A percentile compares a stretch with the other conserved stretches of the same genome.
Conservation (phyloP, 2,888 invertebrate genomes). For the Drosophila anomelani region DNA sequence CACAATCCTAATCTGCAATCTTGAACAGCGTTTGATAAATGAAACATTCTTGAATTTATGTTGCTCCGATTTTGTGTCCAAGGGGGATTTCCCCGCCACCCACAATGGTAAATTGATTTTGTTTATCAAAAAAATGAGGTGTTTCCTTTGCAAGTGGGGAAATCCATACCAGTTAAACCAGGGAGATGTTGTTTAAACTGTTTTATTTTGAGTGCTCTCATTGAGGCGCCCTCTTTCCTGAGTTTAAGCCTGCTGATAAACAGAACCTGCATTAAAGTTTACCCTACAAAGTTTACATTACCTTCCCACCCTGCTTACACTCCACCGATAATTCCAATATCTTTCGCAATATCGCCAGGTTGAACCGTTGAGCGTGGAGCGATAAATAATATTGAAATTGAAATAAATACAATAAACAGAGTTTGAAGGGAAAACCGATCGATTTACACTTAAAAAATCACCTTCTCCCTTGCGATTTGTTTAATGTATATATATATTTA, state of each 20-base stretch:
- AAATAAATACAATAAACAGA: conserved; percentile 76
- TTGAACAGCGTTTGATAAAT: conserved; percentile 39
- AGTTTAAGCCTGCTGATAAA: conserved; percentile 13
- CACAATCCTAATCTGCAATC: conserved; percentile 42
- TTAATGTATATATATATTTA: conserved; percentile 69
- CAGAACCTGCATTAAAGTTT: conserved; percentile 41
- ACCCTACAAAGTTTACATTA: conserved; percentile 24
- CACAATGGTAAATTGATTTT: conserved; percentile 8
- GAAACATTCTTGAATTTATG: conserved; percentile 37
- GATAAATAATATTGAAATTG: conserved; percentile 75
- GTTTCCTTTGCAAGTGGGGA: conserved; percentile 14
- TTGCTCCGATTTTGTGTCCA: conserved; percentile 5
- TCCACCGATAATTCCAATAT: neutral
- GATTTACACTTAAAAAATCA: conserved; percentile 75
- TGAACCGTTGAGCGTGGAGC: conserved; percentile 14
- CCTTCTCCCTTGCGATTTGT: conserved; percentile 32
- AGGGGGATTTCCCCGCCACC: conserved; percentile 11
- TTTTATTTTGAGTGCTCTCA: neutral
- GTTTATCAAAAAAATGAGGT: conserved; percentile 14
- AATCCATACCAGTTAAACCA: neutral
- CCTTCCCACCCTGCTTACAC: too few relatives aligned
- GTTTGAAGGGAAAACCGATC: conserved; percentile 61
- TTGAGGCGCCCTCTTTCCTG: conserved; percentile 24
- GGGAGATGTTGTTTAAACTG: neutral
- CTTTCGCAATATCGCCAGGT: conserved; percentile 38